phyloP scores from a whole-genome alignment of 2,113 vertebrate species.

The Amazona vittata region DNA sequence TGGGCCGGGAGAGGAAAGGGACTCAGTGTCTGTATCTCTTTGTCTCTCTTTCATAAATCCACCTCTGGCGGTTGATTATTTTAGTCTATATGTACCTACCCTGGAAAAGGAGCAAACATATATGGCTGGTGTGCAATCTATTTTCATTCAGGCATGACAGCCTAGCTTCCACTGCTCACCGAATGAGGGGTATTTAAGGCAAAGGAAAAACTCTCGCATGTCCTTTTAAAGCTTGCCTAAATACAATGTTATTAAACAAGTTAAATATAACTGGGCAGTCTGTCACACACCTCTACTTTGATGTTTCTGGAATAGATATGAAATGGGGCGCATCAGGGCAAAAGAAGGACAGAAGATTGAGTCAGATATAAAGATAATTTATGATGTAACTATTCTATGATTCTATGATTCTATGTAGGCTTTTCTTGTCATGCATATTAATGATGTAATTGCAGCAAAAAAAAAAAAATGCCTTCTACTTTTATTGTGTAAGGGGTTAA shows the following conservation, averaged over 20 bases:
- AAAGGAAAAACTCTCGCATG: background rate
- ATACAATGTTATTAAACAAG: background rate
- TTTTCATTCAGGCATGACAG: background rate
- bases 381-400: background rate
- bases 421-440: background rate
- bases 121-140: background rate
- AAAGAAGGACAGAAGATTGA: background rate
- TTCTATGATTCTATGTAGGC: too few relatives aligned
- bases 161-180: background rate
- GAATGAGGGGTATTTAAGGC: background rate
- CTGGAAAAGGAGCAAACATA: background rate
- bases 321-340: background rate
- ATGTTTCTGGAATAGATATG: background rate
- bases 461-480: background rate
- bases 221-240: background rate
- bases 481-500: background rate
- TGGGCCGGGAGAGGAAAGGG: background rate
- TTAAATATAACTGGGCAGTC: background rate
- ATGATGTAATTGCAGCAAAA: background rate
- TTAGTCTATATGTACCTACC: background rate
- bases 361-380: background rate
- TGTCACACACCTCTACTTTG: background rate
- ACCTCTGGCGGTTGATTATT: background rate
- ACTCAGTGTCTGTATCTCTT: background rate
- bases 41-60: background rate